These are phyloP conservation scores for Augochlora pura DNA, from an alignment of 1,140 invertebrate genomes.

Conservation along the genomic window DNA sequence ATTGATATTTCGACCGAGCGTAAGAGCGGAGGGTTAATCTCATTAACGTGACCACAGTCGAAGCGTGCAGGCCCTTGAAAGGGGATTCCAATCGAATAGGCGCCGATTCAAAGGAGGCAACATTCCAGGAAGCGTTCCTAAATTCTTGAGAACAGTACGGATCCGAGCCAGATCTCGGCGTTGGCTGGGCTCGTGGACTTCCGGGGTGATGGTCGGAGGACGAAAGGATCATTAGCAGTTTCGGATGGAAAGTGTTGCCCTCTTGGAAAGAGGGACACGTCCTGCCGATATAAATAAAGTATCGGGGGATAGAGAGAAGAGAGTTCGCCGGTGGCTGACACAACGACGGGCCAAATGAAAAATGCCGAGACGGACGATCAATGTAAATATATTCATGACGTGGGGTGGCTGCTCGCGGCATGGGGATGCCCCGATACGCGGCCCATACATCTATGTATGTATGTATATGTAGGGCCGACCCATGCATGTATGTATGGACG, in stretches of 20 bases:
- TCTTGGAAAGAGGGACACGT: constrained; percentile 56
- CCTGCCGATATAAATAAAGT: constrained; percentile 70
- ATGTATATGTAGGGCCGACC: no score
- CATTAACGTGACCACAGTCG: no score
- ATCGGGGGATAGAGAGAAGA: constrained; percentile 54
- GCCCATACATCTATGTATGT: constrained; percentile 19
- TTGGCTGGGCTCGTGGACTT: neutral
- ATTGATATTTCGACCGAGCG: no score
- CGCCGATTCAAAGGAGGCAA: no score
- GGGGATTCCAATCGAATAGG: no score
- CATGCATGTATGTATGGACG: no score
- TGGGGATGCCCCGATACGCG: constrained; percentile 60
- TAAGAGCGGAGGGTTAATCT: no score
- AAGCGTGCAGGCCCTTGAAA: no score
- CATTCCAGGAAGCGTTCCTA: no score
- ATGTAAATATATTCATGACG: constrained; percentile 81
- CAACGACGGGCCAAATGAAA: constrained; percentile 76
- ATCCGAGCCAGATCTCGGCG: no score
- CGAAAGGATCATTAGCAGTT: constrained; percentile 54
- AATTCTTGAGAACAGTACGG: no score
- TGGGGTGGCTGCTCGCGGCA: constrained; percentile 73
- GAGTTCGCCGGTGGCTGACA: constrained; percentile 56
- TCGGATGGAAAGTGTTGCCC: neutral
- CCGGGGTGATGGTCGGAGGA: constrained; percentile 6
- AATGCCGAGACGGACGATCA: constrained; percentile 79